Base-by-base conservation (phyloP, 2,113 vertebrate species). In the Microtus montanus region DNA sequence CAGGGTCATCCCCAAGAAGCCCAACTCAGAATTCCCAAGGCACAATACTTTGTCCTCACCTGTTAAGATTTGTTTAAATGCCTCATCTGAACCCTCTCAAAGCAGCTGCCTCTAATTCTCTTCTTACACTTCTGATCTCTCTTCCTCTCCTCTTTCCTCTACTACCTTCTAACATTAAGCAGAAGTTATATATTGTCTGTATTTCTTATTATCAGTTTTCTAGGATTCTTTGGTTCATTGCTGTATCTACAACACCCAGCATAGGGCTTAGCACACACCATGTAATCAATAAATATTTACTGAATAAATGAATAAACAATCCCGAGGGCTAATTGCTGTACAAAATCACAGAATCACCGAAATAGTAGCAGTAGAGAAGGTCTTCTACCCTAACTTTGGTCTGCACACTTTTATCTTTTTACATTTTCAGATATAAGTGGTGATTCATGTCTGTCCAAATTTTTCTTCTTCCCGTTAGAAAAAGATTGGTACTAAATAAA, bases 231-330 rank as follows among this genome's bases (percentile, higher is more conserved):
- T 91, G 74, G 6, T 84, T 91, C 17, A 22, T 5, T 74, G 70
- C 63, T 74, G 22, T 79, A 66, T 9, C 38, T 15, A 52, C 64
- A 70, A 92, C 3, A 44, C 58, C 11, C 58, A 87, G 14, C 44
- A 22, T 19, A 47, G 35, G 35, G 7, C 77, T 87, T n/a, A 68
- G 33, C 63, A 89, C 26, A 78, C 54, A 93, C 47, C 49, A 47
- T 30, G 24, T 47, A 63, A 94, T 70, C 58, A 71, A 66, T 74
- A 71, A 92, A 90, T 90, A 92, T 75, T 97, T 95, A 75, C 49
- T 61, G 44, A 90, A 87, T 93, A 92, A 66, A 89, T 82, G 49
- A 74, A 52, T 75, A 96, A 73, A 63, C 26, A 90, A 54, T 15
- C 15, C 12, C 28, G 64, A 86, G 17, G 33, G 26, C 78, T 92